phyloP scores from a whole-genome alignment of 1,140 invertebrate species.

The Pygmarrhopalites habei region DNA sequence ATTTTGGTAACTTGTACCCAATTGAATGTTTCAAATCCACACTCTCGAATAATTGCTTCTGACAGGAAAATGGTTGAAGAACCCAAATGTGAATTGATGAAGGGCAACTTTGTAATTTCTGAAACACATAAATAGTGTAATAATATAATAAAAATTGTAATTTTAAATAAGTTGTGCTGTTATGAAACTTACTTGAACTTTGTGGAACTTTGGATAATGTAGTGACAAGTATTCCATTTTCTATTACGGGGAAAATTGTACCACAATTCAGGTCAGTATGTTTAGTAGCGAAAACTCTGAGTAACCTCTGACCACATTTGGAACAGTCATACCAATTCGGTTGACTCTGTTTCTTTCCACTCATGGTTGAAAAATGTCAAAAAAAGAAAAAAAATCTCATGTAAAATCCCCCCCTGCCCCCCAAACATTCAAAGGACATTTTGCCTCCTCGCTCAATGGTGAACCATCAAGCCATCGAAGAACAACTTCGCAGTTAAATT shows the following conservation, averaged over 20 bases:
- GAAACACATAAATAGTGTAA: background rate
- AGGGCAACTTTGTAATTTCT: conserved; percentile 20
- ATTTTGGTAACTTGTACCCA: conserved; percentile 16
- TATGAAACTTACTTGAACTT: conserved; percentile 12
- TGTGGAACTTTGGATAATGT: background rate
- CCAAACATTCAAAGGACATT: too few relatives aligned
- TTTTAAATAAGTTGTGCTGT: background rate
- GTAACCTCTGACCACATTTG: conserved; percentile 19
- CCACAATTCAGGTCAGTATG: conserved; percentile 19
- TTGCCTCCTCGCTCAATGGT: too few relatives aligned
- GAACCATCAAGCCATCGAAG: too few relatives aligned
- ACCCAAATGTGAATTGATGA: conserved; percentile 5
- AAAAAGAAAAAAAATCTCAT: too few relatives aligned
- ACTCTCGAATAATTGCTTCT: conserved; percentile 24
- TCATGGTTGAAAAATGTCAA: too few relatives aligned
- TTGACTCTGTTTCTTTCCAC: conserved; percentile 23
- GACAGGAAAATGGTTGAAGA: conserved; percentile 19
- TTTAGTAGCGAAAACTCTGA: conserved; percentile 15
- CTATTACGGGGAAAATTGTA: conserved; percentile 4
- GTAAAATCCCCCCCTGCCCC: too few relatives aligned
- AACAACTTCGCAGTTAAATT: too few relatives aligned
- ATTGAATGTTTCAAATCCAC: conserved; percentile 17
- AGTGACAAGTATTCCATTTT: background rate
- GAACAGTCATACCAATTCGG: conserved; percentile 20
- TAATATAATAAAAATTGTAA: background rate